phyloP scores from a whole-genome alignment of 2,113 vertebrate genomes.

The Sturnus vulgaris region DNA sequence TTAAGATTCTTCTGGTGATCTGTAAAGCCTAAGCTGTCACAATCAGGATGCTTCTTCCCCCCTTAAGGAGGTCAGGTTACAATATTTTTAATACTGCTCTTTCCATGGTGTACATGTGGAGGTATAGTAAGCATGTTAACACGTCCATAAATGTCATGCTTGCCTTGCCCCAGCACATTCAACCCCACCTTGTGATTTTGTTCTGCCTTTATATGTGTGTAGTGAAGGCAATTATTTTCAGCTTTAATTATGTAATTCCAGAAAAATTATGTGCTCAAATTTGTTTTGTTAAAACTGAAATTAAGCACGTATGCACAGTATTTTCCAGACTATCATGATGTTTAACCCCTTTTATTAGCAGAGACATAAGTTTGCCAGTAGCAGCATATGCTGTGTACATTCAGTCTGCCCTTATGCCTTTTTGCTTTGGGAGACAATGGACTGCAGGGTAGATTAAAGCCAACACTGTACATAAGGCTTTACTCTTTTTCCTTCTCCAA shows the following conservation, averaged over 20 bases:
- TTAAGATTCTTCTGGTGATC: neutral
- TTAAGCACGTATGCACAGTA: neutral
- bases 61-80: neutral
- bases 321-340: neutral
- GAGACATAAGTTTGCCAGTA: neutral
- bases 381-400: neutral
- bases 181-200: neutral
- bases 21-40: neutral
- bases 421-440: neutral
- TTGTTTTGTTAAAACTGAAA: neutral
- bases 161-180: neutral
- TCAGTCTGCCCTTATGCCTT: neutral
- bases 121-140: neutral
- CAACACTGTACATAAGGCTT: neutral
- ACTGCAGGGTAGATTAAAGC: neutral
- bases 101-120: neutral
- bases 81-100: neutral
- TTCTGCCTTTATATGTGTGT: neutral
- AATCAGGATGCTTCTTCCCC: neutral
- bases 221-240: neutral
- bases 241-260: neutral
- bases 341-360: conserved; percentile 1
- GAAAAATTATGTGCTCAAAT: neutral
- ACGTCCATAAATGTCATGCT: neutral
- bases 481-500: neutral